Evolutionary conservation across 2,797 vertebrate genomes (phyloP).

Genomic region (Paratrypauchen microcephalus): DNA sequence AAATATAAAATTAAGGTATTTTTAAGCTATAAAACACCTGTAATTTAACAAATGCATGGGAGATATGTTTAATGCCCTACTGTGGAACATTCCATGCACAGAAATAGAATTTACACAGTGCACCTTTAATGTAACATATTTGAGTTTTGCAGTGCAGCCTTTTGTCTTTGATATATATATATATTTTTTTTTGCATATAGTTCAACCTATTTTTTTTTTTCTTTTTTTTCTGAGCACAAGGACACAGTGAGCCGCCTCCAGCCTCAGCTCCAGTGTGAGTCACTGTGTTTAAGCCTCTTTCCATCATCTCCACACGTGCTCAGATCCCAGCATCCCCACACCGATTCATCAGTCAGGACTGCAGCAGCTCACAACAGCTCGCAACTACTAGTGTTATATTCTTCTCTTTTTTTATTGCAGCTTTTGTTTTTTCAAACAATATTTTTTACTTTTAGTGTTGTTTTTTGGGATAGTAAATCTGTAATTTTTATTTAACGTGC

Average conservation of each 20-base stretch:
- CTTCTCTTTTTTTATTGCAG: too few relatives aligned
- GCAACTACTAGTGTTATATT: too few relatives aligned
- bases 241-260: conserved; percentile 7
- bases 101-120: too few relatives aligned
- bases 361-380: conserved; percentile 20
- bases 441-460: too few relatives aligned
- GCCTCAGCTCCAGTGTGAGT: conserved; percentile 40
- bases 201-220: background rate
- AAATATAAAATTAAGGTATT: too few relatives aligned
- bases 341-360: conserved; percentile 34
- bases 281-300: conserved; percentile 50
- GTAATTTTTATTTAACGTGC: too few relatives aligned
- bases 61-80: too few relatives aligned
- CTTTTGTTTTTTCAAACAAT: too few relatives aligned
- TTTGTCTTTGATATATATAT: background rate
- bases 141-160: background rate
- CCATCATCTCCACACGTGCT: conserved; percentile 45
- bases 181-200: background rate
- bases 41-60: too few relatives aligned
- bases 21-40: too few relatives aligned
- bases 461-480: too few relatives aligned
- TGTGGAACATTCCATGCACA: too few relatives aligned
- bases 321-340: conserved; percentile 27
- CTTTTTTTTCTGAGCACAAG: background rate
- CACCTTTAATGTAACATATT: background rate